Evolutionary conservation across 1,140 invertebrate genomes (phyloP).

Genomic region (Nautilus pompilius): DNA sequence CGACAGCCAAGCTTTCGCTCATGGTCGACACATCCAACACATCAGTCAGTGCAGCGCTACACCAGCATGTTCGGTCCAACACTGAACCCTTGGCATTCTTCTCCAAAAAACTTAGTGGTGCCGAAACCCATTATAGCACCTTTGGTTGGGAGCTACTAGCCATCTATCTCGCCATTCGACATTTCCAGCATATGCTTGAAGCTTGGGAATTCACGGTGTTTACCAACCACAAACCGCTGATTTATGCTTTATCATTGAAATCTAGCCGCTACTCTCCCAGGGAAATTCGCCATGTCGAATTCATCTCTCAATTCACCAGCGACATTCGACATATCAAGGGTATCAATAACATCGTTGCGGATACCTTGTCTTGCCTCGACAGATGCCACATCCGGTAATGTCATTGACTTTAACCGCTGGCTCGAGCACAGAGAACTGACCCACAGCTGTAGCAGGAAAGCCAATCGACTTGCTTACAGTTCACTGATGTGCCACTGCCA

Average conservation of each 20-base stretch:
- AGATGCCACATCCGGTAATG: background rate
- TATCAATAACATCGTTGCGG: background rate
- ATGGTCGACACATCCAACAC: background rate
- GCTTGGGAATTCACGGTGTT: conserved; percentile 42
- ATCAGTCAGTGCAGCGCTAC: background rate
- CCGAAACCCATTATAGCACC: conserved; percentile 12
- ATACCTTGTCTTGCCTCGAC: background rate
- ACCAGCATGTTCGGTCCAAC: background rate
- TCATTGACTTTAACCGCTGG: background rate
- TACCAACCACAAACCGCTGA: conserved; percentile 51
- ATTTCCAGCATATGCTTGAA: conserved; percentile 55
- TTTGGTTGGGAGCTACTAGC: conserved; percentile 58
- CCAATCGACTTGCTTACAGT: background rate
- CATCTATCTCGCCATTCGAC: conserved; percentile 51
- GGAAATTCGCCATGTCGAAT: background rate
- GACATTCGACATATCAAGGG: background rate
- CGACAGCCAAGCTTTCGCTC: background rate
- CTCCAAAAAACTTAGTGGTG: background rate
- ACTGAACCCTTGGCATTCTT: background rate
- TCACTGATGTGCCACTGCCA: conserved; percentile 39
- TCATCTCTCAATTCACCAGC: background rate
- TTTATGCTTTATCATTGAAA: background rate
- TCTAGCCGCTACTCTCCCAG: background rate
- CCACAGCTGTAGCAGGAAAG: background rate
- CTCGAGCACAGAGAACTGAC: background rate